A percentile compares a stretch with the other conserved stretches of the same genome.
Conservation (phyloP, 2,888 invertebrate genomes). For the Megalurothrips usitatus region DNA sequence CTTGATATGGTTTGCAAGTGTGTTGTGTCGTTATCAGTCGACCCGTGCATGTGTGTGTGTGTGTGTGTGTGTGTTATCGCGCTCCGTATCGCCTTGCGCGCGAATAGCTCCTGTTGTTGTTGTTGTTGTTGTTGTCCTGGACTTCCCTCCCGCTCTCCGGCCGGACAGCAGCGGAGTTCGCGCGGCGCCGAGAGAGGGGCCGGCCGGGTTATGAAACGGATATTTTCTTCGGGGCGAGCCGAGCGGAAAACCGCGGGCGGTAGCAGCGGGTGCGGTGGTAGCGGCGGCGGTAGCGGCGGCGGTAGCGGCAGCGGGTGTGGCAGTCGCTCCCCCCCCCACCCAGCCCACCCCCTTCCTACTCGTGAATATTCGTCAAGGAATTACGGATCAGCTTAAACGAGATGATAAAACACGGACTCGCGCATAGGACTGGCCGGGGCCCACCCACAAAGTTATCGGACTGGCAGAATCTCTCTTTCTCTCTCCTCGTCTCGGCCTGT, state of each 20-base stretch:
- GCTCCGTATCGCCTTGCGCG: background rate
- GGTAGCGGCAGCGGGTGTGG: background rate
- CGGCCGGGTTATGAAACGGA: no score
- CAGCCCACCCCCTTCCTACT: background rate
- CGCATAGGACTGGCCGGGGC: background rate
- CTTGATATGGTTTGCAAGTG: background rate
- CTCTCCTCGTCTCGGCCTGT: no score
- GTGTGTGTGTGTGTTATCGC: background rate
- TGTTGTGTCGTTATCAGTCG: background rate
- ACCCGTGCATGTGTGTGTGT: background rate
- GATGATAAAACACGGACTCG: conserved; percentile 5
- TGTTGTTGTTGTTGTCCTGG: no score
- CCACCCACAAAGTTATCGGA: background rate
- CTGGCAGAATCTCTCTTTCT: background rate
- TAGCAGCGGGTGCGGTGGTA: no score
- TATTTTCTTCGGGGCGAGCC: no score
- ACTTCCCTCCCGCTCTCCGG: no score
- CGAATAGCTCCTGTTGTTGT: no score
- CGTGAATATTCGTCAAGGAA: background rate
- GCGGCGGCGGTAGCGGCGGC: background rate
- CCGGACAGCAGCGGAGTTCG: no score
- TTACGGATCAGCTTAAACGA: conserved; percentile 11
- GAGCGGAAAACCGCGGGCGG: background rate
- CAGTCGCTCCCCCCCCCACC: background rate
- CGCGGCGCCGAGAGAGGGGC: background rate